Evolutionary conservation across 2,797 vertebrate species (phyloP).

Genomic region (Peromyscus aztecus): DNA sequence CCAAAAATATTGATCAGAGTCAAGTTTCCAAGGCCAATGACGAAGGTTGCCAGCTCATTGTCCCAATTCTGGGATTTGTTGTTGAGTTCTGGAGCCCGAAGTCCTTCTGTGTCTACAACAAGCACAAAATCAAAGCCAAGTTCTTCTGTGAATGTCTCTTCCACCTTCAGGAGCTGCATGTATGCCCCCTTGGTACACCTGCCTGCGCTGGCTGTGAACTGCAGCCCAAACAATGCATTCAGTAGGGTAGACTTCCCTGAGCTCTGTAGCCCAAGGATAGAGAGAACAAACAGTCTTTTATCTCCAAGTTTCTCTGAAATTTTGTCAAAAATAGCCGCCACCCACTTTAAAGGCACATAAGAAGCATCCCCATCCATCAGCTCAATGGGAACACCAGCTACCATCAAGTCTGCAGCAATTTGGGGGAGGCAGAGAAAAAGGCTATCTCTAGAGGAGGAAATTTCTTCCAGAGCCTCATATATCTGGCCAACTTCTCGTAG

Average conservation of each 20-base stretch:
- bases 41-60: conserved; percentile 91
- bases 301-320: conserved; percentile 86
- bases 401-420: conserved; percentile 87
- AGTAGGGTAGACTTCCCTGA: conserved; percentile 90
- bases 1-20: conserved; percentile 92
- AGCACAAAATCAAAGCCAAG: conserved; percentile 86
- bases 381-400: conserved; percentile 87
- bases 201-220: conserved; percentile 89
- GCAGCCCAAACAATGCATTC: conserved; percentile 89
- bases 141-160: conserved; percentile 74
- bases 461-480: conserved; percentile 86
- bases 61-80: conserved; percentile 85
- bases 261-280: conserved; percentile 89
- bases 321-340: conserved; percentile 86
- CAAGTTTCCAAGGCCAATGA: conserved; percentile 89
- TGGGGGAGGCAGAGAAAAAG: conserved; percentile 83
- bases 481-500: conserved; percentile 89
- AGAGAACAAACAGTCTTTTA: conserved; percentile 88
- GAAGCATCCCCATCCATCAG: conserved; percentile 89
- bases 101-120: conserved; percentile 90
- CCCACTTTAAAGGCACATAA: conserved; percentile 88
- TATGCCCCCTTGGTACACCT: conserved; percentile 90
- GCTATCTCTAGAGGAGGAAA: background rate
- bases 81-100: conserved; percentile 85
- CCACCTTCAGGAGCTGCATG: conserved; percentile 89